Conservation (phyloP, 2,888 invertebrate species). For the Melieria omissa region DNA sequence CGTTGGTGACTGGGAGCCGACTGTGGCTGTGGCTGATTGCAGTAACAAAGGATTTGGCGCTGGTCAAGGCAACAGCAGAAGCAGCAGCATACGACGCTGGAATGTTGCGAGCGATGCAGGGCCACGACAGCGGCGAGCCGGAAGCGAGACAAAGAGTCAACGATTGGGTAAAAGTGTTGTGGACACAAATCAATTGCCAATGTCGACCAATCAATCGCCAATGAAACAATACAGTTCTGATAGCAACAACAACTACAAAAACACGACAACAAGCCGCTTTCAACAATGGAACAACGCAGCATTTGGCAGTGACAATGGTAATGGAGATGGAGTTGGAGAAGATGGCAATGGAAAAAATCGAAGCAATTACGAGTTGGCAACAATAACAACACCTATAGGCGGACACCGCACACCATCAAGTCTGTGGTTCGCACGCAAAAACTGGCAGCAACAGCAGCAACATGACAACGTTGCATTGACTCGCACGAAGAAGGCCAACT, state of each 20-base stretch:
- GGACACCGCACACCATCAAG: constrained; percentile 32
- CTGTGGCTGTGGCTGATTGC: constrained; percentile 43
- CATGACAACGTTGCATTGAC: constrained; percentile 23
- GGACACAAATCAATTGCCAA: constrained; percentile 56
- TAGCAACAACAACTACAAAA: constrained; percentile 34
- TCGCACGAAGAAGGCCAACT: background rate
- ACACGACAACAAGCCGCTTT: constrained; percentile 16
- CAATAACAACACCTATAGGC: constrained; percentile 14
- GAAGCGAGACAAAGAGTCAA: constrained; percentile 11
- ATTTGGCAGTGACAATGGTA: constrained; percentile 27
- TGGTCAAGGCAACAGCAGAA: constrained; percentile 9
- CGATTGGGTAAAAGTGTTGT: constrained; percentile 30
- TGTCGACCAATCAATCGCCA: constrained; percentile 55
- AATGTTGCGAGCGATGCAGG: constrained; percentile 27
- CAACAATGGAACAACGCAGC: no score
- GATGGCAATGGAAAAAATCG: constrained; percentile 38
- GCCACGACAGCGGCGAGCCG: constrained; percentile 1
- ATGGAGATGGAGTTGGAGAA: background rate
- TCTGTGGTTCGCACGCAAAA: constrained; percentile 43
- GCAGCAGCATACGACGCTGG: constrained; percentile 39
- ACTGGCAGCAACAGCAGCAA: constrained; percentile 45
- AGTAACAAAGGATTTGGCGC: background rate
- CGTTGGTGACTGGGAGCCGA: constrained; percentile 19
- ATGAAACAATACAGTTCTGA: constrained; percentile 50
- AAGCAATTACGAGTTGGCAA: constrained; percentile 50